Percentiles rank a stretch among this genome's conserved stretches.
These are phyloP conservation scores for Perccottus glenii DNA, from an alignment of 2,113 vertebrate species.

Conservation along the genomic window DNA sequence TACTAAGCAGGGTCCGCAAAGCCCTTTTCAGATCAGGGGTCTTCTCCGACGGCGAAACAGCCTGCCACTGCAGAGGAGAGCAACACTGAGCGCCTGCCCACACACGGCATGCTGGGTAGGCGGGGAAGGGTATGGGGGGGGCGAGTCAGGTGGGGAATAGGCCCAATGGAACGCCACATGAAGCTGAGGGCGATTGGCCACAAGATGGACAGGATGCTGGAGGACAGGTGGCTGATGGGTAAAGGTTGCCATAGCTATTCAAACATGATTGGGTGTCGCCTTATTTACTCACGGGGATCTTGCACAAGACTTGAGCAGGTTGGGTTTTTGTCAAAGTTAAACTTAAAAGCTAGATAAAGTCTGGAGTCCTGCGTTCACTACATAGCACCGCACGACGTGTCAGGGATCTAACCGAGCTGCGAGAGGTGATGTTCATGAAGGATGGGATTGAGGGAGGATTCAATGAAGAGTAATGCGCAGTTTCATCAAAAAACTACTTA, in stretches of 20 bases:
- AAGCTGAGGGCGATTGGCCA: constrained; percentile 23
- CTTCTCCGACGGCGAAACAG: constrained; percentile 84
- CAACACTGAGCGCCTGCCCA: constrained; percentile 77
- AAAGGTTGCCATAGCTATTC: neutral
- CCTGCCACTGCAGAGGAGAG: constrained; percentile 85
- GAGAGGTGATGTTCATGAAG: constrained; percentile 44
- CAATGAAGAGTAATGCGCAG: constrained; percentile 8
- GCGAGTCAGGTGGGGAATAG: constrained; percentile 37
- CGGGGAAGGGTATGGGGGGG: constrained; percentile 28
- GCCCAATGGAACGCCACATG: constrained; percentile 28
- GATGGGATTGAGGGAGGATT: constrained; percentile 37
- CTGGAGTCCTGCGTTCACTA: neutral
- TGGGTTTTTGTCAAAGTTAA: too few species aligned
- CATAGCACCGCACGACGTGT: constrained; percentile 26
- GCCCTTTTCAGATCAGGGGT: constrained; percentile 87
- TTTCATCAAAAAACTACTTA: constrained; percentile 4
- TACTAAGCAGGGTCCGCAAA: constrained; percentile 86
- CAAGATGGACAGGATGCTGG: constrained; percentile 5
- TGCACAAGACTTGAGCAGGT: too few species aligned
- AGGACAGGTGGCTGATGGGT: constrained; percentile 1
- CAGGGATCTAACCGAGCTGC: constrained; percentile 22
- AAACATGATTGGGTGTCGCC: too few species aligned
- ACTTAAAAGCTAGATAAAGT: too few species aligned
- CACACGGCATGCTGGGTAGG: constrained; percentile 70
- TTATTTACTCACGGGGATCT: too few species aligned